These are phyloP conservation scores for Lichenostomus cassidix DNA, from an alignment of 2,113 vertebrate species.

Conservation along the genomic window DNA sequence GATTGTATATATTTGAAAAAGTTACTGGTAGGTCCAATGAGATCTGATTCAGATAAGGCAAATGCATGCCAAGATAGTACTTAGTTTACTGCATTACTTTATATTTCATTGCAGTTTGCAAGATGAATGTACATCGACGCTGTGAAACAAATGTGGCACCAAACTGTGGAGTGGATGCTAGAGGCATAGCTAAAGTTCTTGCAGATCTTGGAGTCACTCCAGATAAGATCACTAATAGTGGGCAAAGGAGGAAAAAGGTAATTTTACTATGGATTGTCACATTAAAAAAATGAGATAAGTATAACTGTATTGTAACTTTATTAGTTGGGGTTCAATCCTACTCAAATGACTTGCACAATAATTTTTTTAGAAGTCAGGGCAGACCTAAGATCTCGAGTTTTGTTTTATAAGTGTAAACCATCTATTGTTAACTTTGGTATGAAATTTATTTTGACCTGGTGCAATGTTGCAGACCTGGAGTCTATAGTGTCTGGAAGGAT, in stretches of 20 bases:
- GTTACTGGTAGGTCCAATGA: background rate
- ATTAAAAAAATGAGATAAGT: background rate
- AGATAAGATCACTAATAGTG: constrained; percentile 96
- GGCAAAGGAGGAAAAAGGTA: constrained; percentile 96
- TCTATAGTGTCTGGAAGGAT: background rate
- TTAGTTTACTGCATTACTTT: background rate
- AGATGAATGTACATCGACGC: constrained; percentile 98
- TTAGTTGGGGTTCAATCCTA: background rate
- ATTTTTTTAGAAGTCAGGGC: background rate
- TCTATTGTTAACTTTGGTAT: background rate
- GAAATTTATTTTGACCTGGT: background rate
- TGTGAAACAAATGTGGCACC: constrained; percentile 97
- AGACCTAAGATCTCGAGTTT: background rate
- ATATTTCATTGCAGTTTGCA: constrained; percentile 84
- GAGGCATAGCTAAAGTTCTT: constrained; percentile 95
- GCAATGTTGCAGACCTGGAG: background rate
- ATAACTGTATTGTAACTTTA: background rate
- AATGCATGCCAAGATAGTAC: background rate
- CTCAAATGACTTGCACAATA: background rate
- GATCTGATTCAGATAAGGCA: background rate
- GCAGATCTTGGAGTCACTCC: constrained; percentile 96
- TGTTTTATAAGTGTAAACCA: background rate
- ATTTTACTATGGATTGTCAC: background rate
- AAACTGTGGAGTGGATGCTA: constrained; percentile 95
- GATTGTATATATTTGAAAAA: background rate